A percentile compares a stretch with the other conserved stretches of the same genome.
Evolutionary conservation across 1,140 invertebrate species (phyloP).

Genomic region (Dermatophagoides farinae): DNA sequence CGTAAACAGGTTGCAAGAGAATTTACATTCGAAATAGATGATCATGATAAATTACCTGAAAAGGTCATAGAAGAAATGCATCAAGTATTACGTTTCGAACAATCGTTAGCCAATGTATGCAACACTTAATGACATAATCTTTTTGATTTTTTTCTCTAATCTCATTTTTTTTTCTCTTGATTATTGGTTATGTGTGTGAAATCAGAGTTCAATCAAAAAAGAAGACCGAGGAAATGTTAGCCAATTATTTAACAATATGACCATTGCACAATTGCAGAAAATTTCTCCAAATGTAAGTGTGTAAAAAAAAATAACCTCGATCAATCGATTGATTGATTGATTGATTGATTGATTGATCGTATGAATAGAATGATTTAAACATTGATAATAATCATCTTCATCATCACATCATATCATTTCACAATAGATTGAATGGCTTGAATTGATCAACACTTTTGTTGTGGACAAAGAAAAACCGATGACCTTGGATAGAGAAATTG

Average conservation of each 20-base stretch:
- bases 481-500: slow-evolving; percentile 8
- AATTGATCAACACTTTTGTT: background rate
- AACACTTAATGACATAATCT: background rate
- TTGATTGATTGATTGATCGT: background rate
- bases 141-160: background rate
- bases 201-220: slow-evolving; percentile 13
- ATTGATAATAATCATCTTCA: background rate
- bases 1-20: background rate
- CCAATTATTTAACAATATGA: slow-evolving; percentile 16
- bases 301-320: background rate
- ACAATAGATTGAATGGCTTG: slow-evolving; percentile 11
- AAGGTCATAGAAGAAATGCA: slow-evolving; percentile 33
- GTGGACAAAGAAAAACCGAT: background rate
- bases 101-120: slow-evolving; percentile 48
- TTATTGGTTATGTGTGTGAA: background rate
- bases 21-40: background rate
- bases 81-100: slow-evolving; percentile 51
- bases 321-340: background rate
- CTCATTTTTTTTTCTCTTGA: background rate
- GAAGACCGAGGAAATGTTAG: slow-evolving; percentile 14
- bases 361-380: background rate
- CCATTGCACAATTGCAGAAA: slow-evolving; percentile 2
- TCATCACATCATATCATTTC: background rate
- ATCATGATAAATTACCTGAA: background rate
- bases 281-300: slow-evolving; percentile 24